These are phyloP conservation scores for Oxygymnocypris stewartii DNA, from an alignment of 2,113 vertebrate genomes.

Conservation along the genomic window DNA sequence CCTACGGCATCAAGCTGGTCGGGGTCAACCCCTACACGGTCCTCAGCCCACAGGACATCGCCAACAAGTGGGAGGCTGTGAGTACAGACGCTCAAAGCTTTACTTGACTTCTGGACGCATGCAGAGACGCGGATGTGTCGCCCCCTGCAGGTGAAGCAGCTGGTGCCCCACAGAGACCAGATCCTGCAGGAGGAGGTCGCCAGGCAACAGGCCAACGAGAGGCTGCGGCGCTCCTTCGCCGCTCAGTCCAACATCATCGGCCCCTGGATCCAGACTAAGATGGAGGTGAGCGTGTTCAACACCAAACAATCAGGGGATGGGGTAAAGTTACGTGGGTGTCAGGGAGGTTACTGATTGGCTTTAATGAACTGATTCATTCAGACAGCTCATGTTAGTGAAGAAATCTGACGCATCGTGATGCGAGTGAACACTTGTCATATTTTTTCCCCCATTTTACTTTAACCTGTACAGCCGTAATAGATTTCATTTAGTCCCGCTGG, in stretches of 20 bases:
- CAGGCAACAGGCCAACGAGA: conserved; percentile 87
- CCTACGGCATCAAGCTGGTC: conserved; percentile 85
- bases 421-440: too few species aligned
- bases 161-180: conserved; percentile 90
- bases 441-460: too few species aligned
- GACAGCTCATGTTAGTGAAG: neutral
- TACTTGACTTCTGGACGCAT: neutral
- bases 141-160: conserved; percentile 81
- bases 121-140: neutral
- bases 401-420: too few species aligned
- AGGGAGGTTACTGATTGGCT: neutral
- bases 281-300: conserved; percentile 78
- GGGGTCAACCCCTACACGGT: conserved; percentile 86
- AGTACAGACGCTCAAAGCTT: conserved; percentile 58
- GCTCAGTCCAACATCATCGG: conserved; percentile 91
- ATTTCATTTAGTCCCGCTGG: too few species aligned
- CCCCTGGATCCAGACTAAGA: conserved; percentile 93
- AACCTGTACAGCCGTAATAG: too few species aligned
- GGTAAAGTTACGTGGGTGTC: neutral
- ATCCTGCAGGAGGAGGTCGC: conserved; percentile 89
- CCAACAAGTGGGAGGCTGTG: conserved; percentile 86
- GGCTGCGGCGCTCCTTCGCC: conserved; percentile 86
- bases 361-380: neutral
- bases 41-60: conserved; percentile 82
- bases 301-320: neutral